Conservation (phyloP, 2,888 invertebrate species). For the Muschampia plurimacula region DNA sequence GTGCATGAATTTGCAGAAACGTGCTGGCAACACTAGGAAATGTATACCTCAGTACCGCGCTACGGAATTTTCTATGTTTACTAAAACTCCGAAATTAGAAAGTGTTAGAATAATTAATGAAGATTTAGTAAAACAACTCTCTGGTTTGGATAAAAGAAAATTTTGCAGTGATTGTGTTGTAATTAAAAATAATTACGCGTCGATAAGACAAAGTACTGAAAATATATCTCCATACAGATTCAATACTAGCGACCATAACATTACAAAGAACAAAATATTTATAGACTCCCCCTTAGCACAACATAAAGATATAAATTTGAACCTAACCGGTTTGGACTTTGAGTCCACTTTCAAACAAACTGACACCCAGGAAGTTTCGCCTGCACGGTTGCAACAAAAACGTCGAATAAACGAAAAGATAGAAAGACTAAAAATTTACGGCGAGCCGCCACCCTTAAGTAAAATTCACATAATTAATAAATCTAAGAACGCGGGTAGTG, state of each 20-base stretch:
- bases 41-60: conserved; percentile 86
- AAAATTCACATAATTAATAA: conserved; percentile 73
- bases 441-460: conserved; percentile 84
- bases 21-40: conserved; percentile 77
- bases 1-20: conserved; percentile 88
- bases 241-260: conserved; percentile 60
- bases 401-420: conserved; percentile 72
- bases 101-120: conserved; percentile 77
- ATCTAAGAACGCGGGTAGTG: conserved; percentile 64
- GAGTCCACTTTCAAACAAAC: conserved; percentile 73
- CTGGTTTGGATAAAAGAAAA: conserved; percentile 52
- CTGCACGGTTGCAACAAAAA: conserved; percentile 62
- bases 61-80: conserved; percentile 87
- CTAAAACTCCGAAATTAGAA: conserved; percentile 85
- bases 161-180: conserved; percentile 65
- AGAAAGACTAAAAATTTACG: conserved; percentile 81
- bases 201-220: conserved; percentile 53
- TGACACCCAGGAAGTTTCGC: conserved; percentile 62
- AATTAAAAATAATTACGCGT: conserved; percentile 62
- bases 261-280: conserved; percentile 62
- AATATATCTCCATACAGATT: conserved; percentile 68
- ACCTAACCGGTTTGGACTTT: conserved; percentile 75
- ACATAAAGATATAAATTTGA: conserved; percentile 59
- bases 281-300: conserved; percentile 63
- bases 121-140: conserved; percentile 66